Base-by-base conservation (phyloP, 2,113 vertebrate genomes). In the Zosterops pallidus region DNA sequence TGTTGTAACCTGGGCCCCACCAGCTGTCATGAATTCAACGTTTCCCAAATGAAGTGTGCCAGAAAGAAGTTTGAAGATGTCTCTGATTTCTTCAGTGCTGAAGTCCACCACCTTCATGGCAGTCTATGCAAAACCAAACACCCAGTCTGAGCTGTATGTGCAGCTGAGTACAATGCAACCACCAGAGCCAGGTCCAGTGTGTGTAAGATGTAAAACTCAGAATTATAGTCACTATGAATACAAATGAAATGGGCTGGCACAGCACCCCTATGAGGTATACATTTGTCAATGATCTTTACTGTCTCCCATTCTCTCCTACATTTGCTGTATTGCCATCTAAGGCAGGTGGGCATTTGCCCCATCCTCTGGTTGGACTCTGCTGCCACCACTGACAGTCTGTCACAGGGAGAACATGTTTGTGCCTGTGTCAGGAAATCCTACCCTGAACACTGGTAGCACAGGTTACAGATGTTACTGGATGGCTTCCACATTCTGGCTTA, bases 21-120 rank as follows among this genome's bases (percentile, higher is more conserved):
- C 99, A 23, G 99, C 99, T 9, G 98, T 99, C 98, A 99, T 99
- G 95, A 99, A 99, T 74, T 99, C 98, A 67, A 99, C 95, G 4
- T 99, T 99, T 86, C 99, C 99, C 97, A 99, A 97, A 95, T 98
- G 99, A 78, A 99, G 98, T 12, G 99, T 98, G 25, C 98, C 98
- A 76, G 99, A 99, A 78, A 99, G 98, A 91, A 99, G 96, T 95
- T 98, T 99, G 96, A 99, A 99, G 64, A 99, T 98, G 39, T 99
- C 99, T 72, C 98, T 96, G 88, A 99, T 98, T 97, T 99, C 99
- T 94, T 99, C 99, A 63, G 98, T 98, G 15, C 95, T 98, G 95
- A 99, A 99, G 91, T 98, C 98, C 98, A 99, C 97, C 96, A 99
- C 98, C 94, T 98, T 98, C 94, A 99, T 96, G 9, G 99, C 99